A percentile compares a stretch with the other conserved stretches of the same genome.
Conservation (phyloP, 2,113 vertebrate genomes). For the Mastomys coucha region DNA sequence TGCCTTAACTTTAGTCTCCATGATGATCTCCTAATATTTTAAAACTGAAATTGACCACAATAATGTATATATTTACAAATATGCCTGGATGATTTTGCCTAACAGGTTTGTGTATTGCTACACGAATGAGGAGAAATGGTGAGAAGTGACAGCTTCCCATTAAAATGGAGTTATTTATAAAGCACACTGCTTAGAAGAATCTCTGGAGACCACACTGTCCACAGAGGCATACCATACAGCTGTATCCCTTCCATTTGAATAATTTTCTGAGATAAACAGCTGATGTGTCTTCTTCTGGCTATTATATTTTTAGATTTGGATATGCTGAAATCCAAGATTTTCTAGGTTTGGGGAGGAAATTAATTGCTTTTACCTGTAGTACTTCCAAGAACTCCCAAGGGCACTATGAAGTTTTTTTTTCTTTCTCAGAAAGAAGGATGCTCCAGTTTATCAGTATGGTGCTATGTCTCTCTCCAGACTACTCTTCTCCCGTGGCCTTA, state of each 20-base stretch:
- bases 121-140: background rate
- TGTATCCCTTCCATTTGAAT: conserved; percentile 74
- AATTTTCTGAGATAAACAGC: conserved; percentile 79
- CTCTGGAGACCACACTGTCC: background rate
- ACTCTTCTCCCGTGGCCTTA: background rate
- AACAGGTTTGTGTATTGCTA: background rate
- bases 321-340: conserved; percentile 78
- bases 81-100: background rate
- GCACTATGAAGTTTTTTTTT: conserved; percentile 53
- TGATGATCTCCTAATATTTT: conserved; percentile 51
- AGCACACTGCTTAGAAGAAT: conserved; percentile 30
- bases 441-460: conserved; percentile 50
- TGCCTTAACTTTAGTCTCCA: background rate
- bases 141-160: background rate
- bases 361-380: conserved; percentile 78
- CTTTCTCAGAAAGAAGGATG: conserved; percentile 31
- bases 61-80: background rate
- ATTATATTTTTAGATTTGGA: conserved; percentile 73
- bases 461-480: conserved; percentile 66
- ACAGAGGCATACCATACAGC: conserved; percentile 69
- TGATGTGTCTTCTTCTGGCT: conserved; percentile 77
- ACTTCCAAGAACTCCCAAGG: conserved; percentile 79
- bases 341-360: conserved; percentile 63
- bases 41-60: conserved; percentile 6
- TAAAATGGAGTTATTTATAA: conserved; percentile 44